phyloP scores from a whole-genome alignment of 2,797 vertebrate species.

The Cheirogaleus major region DNA sequence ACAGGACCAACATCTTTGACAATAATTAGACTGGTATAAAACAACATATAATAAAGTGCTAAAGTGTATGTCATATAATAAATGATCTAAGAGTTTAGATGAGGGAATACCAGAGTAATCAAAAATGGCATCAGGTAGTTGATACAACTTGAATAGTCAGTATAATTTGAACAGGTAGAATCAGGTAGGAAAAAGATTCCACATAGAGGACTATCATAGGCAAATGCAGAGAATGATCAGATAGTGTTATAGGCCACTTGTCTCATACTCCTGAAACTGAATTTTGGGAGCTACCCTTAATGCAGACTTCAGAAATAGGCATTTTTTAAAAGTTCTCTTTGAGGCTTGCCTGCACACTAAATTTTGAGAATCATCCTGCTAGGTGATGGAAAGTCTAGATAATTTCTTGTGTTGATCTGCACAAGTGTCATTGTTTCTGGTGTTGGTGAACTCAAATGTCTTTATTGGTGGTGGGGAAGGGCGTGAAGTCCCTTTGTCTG shows the following conservation, averaged over 20 bases:
- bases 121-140: slow-evolving; percentile 18
- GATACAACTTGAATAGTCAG: background rate
- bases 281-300: background rate
- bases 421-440: background rate
- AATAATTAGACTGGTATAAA: background rate
- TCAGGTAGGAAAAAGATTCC: background rate
- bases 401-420: background rate
- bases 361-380: background rate
- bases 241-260: background rate
- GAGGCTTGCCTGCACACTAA: background rate
- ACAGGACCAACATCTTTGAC: background rate
- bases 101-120: background rate
- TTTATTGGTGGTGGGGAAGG: background rate
- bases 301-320: background rate
- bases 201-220: background rate
- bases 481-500: background rate
- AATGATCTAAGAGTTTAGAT: background rate
- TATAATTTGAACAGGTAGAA: slow-evolving; percentile 21
- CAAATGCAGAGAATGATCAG: background rate
- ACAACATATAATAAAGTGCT: slow-evolving; percentile 11
- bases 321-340: background rate
- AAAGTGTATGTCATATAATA: background rate
- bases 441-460: slow-evolving; percentile 8
- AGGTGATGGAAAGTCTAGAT: background rate
- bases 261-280: background rate